Percentiles rank a stretch among this genome's conserved stretches.
Evolutionary conservation across 2,113 vertebrate species (phyloP).

Genomic region (Pycnonotus jocosus): DNA sequence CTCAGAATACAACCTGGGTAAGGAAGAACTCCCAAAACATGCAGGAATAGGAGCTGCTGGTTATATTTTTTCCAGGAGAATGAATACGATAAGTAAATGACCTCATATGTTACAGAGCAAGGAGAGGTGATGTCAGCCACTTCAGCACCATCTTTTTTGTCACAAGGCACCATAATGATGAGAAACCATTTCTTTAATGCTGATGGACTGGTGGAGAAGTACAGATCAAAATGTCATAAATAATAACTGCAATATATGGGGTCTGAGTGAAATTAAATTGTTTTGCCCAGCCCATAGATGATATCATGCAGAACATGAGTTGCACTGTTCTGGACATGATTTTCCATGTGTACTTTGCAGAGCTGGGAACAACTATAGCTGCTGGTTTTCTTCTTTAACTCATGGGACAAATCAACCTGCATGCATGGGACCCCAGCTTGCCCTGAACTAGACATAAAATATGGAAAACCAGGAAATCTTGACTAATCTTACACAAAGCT

Average conservation of each 20-base stretch:
- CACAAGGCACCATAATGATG: slow-evolving; percentile 25
- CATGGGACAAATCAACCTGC: background rate
- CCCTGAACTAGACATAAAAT: background rate
- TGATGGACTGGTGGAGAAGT: slow-evolving; percentile 40
- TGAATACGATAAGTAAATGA: background rate
- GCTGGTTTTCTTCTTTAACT: background rate
- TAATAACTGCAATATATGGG: slow-evolving; percentile 41
- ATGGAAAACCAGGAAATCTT: background rate
- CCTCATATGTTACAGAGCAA: background rate
- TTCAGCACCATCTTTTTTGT: slow-evolving; percentile 4
- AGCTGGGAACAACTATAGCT: background rate
- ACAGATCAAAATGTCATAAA: slow-evolving; percentile 54
- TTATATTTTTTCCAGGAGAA: background rate
- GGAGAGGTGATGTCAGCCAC: slow-evolving; percentile 3
- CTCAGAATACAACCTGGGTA: background rate
- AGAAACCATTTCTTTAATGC: slow-evolving; percentile 67
- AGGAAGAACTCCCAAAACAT: background rate
- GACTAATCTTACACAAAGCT: background rate
- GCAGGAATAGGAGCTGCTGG: background rate
- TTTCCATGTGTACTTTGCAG: background rate
- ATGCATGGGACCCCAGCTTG: accelerated
- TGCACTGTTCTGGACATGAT: background rate
- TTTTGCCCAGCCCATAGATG: slow-evolving; percentile 6
- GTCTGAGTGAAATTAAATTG: slow-evolving; percentile 40
- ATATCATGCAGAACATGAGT: background rate